These are phyloP conservation scores for Copidosoma floridanum DNA, from an alignment of 1,140 invertebrate species.

Conservation along the genomic window DNA sequence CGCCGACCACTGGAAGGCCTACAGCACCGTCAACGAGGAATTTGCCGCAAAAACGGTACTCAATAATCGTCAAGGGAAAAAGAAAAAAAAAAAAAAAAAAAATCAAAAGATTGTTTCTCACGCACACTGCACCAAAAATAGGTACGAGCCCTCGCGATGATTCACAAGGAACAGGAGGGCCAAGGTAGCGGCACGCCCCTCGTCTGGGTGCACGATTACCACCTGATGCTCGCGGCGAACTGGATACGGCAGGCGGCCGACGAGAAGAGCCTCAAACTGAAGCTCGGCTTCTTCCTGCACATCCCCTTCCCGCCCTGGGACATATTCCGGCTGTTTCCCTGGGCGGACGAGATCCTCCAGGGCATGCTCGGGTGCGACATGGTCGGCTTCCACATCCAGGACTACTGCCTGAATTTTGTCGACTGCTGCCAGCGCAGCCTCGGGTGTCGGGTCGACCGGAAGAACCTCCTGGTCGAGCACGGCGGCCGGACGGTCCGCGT, in stretches of 20 bases:
- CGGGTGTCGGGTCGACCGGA: constrained; percentile 83
- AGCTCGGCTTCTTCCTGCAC: constrained; percentile 87
- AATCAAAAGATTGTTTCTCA: too few relatives aligned
- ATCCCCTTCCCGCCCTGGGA: constrained; percentile 93
- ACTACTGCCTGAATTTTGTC: constrained; percentile 89
- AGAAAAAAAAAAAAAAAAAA: too few relatives aligned
- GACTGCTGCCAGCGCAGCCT: constrained; percentile 86
- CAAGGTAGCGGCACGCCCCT: constrained; percentile 64
- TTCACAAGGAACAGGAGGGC: constrained; percentile 62
- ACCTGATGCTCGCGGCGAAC: constrained; percentile 86
- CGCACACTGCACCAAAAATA: constrained; percentile 12
- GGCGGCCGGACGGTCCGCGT: constrained; percentile 81
- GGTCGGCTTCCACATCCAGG: constrained; percentile 89
- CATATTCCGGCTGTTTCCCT: constrained; percentile 84
- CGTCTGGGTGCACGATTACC: constrained; percentile 91
- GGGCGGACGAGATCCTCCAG: constrained; percentile 89
- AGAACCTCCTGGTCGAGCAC: constrained; percentile 82
- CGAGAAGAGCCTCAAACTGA: constrained; percentile 73
- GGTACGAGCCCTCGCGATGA: constrained; percentile 64
- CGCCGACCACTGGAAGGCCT: constrained; percentile 79
- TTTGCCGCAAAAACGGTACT: constrained; percentile 77
- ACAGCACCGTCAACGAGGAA: constrained; percentile 76
- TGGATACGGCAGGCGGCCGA: constrained; percentile 81
- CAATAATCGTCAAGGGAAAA: too few relatives aligned
- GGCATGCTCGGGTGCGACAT: constrained; percentile 87